A percentile compares a stretch with the other conserved stretches of the same genome.
Evolutionary conservation across 2,888 invertebrate genomes (phyloP).

Genomic region (Schizaphis graminum): DNA sequence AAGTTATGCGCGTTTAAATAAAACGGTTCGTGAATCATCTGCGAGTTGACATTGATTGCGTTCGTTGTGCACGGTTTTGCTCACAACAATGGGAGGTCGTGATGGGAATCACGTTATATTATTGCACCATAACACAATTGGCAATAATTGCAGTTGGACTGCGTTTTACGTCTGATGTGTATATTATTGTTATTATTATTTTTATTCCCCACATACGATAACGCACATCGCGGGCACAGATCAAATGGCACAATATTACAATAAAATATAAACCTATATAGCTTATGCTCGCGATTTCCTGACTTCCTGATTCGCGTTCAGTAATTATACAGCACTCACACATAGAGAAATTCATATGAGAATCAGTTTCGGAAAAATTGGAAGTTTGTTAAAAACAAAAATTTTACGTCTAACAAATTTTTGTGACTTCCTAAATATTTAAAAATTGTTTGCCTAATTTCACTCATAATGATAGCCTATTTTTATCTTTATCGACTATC

Average conservation of each 20-base stretch:
- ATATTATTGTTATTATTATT: not conserved
- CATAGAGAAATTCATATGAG: not conserved
- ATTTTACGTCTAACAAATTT: not conserved
- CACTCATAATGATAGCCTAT: not conserved
- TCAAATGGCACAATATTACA: not conserved
- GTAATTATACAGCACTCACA: not conserved
- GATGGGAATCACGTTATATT: slow-evolving; percentile 50
- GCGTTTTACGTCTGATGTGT: not conserved
- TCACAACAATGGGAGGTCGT: slow-evolving; percentile 51
- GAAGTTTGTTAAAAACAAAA: not conserved
- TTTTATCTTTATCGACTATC: not conserved
- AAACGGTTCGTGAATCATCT: slow-evolving; percentile 36
- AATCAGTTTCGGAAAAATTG: not conserved
- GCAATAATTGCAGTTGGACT: slow-evolving; percentile 11
- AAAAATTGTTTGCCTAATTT: not conserved
- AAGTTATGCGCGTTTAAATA: not conserved
- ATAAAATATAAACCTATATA: not conserved
- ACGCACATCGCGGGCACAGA: not conserved
- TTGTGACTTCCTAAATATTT: not conserved
- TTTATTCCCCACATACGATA: not conserved
- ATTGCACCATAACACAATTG: slow-evolving; percentile 40
- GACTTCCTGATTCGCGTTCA: not conserved
- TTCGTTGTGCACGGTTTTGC: slow-evolving; percentile 44
- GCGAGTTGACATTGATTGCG: slow-evolving; percentile 41
- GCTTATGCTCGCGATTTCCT: not conserved